phyloP scores from a whole-genome alignment of 1,140 invertebrate genomes.

The Brachionus angularis region DNA sequence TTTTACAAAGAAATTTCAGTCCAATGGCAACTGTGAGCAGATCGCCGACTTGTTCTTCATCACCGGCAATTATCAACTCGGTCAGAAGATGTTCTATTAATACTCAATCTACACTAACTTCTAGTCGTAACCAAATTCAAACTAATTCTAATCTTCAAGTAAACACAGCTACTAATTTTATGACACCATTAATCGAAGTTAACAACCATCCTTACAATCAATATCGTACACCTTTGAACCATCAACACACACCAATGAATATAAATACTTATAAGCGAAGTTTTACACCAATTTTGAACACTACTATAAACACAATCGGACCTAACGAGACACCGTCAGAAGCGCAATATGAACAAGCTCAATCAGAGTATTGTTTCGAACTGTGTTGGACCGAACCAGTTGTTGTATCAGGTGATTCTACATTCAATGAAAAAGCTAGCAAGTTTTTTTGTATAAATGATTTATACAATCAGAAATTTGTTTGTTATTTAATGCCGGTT shows the following conservation, averaged over 20 bases:
- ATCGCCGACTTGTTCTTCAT: slow-evolving; percentile 25
- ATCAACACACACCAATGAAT: not conserved
- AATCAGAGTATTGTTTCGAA: slow-evolving; percentile 39
- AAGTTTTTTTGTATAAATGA: slow-evolving; percentile 37
- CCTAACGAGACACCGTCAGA: no score
- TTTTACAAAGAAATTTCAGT: slow-evolving; percentile 36
- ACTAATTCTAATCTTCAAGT: no score
- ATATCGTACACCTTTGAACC: slow-evolving; percentile 3
- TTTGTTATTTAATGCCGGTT: slow-evolving; percentile 21
- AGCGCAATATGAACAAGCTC: slow-evolving; percentile 20
- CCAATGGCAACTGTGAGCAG: slow-evolving; percentile 19
- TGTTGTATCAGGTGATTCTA: slow-evolving; percentile 12
- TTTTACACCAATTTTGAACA: not conserved
- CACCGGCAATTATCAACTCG: slow-evolving; percentile 27
- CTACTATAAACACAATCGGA: no score
- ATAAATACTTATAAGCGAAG: slow-evolving; percentile 16
- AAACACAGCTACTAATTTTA: slow-evolving; percentile 4
- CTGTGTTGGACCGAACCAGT: slow-evolving; percentile 33
- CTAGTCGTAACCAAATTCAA: not conserved
- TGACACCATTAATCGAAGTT: slow-evolving; percentile 36
- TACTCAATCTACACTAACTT: not conserved
- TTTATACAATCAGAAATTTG: slow-evolving; percentile 33
- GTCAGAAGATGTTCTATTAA: not conserved
- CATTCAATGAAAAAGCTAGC: slow-evolving; percentile 28
- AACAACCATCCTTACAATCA: not conserved